These are phyloP conservation scores for Aptenodytes patagonicus DNA, from an alignment of 2,113 vertebrate species.

Conservation along the genomic window DNA sequence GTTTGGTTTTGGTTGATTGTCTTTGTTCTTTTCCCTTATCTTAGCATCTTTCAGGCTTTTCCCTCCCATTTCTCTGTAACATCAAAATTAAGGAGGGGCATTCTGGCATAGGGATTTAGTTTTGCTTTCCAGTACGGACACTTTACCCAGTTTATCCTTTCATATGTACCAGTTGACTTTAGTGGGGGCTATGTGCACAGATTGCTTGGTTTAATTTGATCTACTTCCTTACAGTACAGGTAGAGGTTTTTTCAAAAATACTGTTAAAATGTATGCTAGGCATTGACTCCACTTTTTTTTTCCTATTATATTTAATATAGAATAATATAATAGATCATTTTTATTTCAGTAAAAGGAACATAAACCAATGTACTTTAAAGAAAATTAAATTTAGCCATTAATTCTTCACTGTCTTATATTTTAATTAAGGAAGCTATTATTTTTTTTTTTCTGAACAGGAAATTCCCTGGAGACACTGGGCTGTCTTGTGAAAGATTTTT, in stretches of 20 bases:
- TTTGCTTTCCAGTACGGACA: not conserved
- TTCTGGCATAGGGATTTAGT: not conserved
- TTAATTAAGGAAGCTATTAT: constrained; percentile 65
- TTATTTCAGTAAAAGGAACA: constrained; percentile 50
- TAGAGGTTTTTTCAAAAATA: not conserved
- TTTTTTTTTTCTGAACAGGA: not conserved
- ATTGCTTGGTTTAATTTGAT: constrained; percentile 30
- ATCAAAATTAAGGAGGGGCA: not conserved
- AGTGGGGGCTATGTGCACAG: not conserved
- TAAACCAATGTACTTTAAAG: constrained; percentile 38
- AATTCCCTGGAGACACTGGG: constrained; percentile 22
- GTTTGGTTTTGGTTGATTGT: not conserved
- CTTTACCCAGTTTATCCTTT: not conserved
- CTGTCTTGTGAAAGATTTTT: constrained; percentile 18
- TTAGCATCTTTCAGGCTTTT: not conserved
- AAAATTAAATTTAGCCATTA: constrained; percentile 58
- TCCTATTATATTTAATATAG: not conserved
- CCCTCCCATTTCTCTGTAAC: not conserved
- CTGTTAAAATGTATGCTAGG: not conserved
- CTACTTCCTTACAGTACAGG: not conserved
- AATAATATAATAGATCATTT: constrained; percentile 29
- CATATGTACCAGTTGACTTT: not conserved
- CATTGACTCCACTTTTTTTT: not conserved
- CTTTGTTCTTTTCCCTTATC: not conserved
- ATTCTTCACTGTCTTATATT: constrained; percentile 45